phyloP scores from a whole-genome alignment of 1,140 invertebrate species.

The Cardiocondyla obscurior region DNA sequence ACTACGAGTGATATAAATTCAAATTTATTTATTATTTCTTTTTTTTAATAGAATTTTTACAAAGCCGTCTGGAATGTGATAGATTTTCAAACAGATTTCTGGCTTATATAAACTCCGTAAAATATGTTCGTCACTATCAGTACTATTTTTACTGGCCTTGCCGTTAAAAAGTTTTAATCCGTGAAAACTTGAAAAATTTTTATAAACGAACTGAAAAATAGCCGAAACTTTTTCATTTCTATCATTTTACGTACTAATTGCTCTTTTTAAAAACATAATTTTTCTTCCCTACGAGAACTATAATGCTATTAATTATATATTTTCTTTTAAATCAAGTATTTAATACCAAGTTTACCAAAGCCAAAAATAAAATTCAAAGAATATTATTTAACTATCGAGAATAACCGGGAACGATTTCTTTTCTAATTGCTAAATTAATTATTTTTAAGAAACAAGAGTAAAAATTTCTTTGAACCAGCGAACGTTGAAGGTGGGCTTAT shows the following conservation, averaged over 20 bases:
- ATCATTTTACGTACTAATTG: conserved; percentile 6
- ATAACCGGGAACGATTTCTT: too few relatives aligned
- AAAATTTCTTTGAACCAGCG: neutral
- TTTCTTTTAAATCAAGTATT: neutral
- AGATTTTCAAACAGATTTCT: neutral
- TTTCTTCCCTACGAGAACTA: neutral
- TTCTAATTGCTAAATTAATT: too few relatives aligned
- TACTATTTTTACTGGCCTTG: neutral
- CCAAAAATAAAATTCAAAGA: too few relatives aligned
- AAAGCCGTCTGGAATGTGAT: neutral
- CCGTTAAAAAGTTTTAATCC: conserved; percentile 26
- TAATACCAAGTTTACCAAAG: too few relatives aligned
- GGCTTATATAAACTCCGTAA: neutral
- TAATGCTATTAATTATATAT: neutral
- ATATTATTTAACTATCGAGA: too few relatives aligned
- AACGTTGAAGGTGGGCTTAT: neutral
- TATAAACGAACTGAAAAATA: neutral
- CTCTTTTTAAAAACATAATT: neutral
- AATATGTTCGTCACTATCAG: neutral
- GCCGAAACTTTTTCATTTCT: neutral
- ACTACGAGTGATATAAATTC: neutral
- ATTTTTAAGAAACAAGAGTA: too few relatives aligned
- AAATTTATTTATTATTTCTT: neutral
- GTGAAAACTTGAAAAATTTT: conserved; percentile 16
- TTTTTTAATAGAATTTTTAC: neutral